These are phyloP conservation scores for Neosilurus mollespiculum DNA, from an alignment of 2,797 vertebrate species.

Conservation along the genomic window DNA sequence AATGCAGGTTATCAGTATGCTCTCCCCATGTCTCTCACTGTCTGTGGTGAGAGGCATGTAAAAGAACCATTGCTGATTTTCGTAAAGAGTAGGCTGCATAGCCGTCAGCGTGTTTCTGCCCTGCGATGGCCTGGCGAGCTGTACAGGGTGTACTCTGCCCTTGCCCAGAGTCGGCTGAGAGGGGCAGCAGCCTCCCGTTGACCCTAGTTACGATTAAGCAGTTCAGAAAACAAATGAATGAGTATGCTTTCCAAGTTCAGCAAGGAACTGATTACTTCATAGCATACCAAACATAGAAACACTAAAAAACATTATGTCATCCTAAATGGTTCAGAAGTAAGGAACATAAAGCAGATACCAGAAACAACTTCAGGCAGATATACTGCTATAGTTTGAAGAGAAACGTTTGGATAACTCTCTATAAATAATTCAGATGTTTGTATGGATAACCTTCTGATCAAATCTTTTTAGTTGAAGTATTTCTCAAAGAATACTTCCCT, in stretches of 20 bases:
- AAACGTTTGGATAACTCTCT: conserved; percentile 24
- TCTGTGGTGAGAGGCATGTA: too few species aligned
- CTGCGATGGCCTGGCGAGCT: too few species aligned
- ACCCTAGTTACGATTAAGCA: too few species aligned
- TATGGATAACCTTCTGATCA: neutral
- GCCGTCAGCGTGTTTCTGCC: too few species aligned
- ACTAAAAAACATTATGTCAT: neutral
- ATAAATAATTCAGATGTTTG: conserved; percentile 28
- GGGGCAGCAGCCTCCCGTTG: too few species aligned
- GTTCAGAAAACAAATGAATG: too few species aligned
- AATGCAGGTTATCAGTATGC: conserved; percentile 3
- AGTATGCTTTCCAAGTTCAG: neutral
- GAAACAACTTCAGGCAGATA: neutral
- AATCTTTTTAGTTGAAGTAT: conserved; percentile 17
- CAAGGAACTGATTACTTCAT: neutral
- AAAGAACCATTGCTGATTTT: too few species aligned
- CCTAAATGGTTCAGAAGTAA: neutral
- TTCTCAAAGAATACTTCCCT: neutral
- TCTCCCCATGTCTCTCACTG: neutral
- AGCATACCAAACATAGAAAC: neutral
- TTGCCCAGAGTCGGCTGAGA: too few species aligned
- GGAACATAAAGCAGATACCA: neutral
- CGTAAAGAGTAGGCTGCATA: too few species aligned
- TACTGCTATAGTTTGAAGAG: conserved; percentile 1
- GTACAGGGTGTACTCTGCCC: too few species aligned